phyloP scores from a whole-genome alignment of 2,797 vertebrate species.

The Hippoglossus hippoglossus region DNA sequence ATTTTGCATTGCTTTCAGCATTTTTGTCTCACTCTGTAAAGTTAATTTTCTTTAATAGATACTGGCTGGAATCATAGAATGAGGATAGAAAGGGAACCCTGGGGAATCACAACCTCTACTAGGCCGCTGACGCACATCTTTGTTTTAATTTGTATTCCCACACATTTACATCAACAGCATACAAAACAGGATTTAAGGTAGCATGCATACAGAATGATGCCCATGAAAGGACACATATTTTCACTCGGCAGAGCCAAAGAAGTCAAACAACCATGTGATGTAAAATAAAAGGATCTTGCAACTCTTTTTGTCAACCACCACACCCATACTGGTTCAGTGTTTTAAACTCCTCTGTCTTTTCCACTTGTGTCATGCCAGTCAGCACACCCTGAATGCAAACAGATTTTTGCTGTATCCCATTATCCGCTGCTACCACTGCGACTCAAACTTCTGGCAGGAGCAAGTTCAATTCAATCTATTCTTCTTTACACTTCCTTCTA shows the following conservation, averaged over 20 bases:
- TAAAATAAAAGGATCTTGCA: too few relatives aligned
- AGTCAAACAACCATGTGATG: not conserved
- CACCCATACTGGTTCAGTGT: too few relatives aligned
- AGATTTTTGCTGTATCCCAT: constrained; percentile 12
- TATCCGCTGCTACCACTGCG: constrained; percentile 15
- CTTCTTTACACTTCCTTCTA: constrained; percentile 13
- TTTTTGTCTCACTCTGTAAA: constrained; percentile 13
- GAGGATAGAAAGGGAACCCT: not conserved
- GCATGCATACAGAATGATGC: not conserved
- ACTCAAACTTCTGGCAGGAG: constrained; percentile 24
- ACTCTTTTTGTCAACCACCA: too few relatives aligned
- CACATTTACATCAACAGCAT: not conserved
- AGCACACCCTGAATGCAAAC: not conserved
- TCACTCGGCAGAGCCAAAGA: too few relatives aligned
- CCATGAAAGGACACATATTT: not conserved
- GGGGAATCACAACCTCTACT: not conserved
- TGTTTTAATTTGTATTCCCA: not conserved
- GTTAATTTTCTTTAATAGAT: not conserved
- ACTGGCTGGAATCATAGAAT: constrained; percentile 8
- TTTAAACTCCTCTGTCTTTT: not conserved
- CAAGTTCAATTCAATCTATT: constrained; percentile 29
- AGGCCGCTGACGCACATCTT: not conserved
- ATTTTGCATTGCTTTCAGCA: constrained; percentile 15
- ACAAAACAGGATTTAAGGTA: not conserved
- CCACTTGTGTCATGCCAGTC: too few relatives aligned